phyloP scores from a whole-genome alignment of 2,797 vertebrate genomes.

The Coregonus suidteri region DNA sequence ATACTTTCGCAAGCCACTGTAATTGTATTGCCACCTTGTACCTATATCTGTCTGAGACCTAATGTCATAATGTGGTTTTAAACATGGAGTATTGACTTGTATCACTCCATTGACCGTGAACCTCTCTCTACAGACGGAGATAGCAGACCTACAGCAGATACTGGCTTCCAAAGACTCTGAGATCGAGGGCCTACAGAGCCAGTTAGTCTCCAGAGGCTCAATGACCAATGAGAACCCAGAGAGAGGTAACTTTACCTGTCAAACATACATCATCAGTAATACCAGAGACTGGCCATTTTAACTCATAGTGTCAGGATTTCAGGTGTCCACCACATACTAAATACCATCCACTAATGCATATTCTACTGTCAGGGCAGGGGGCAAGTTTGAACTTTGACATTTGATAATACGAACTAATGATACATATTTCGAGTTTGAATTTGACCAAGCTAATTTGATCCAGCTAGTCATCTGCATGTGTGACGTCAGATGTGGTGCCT shows the following conservation, averaged over 20 bases:
- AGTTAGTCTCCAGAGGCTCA: slow-evolving; percentile 81
- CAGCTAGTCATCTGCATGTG: background rate
- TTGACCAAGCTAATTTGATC: background rate
- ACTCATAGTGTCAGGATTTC: background rate
- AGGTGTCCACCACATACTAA: background rate
- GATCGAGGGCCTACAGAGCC: slow-evolving; percentile 89
- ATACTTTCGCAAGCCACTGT: too few species aligned
- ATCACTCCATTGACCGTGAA: too few species aligned
- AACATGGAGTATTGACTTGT: background rate
- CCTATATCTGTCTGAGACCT: too few species aligned
- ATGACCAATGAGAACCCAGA: slow-evolving; percentile 78
- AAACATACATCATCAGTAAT: background rate
- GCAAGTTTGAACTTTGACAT: background rate
- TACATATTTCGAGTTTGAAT: background rate
- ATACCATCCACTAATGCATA: background rate
- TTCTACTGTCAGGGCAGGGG: background rate
- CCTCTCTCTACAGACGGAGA: slow-evolving; percentile 80
- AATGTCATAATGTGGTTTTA: too few species aligned
- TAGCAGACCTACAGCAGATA: slow-evolving; percentile 88
- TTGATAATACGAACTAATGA: background rate
- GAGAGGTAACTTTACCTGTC: slow-evolving; percentile 79
- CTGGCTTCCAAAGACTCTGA: slow-evolving; percentile 90
- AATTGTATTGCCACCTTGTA: too few species aligned
- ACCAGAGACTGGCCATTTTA: background rate
- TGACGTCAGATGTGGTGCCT: background rate